Evolutionary conservation across 2,113 vertebrate genomes (phyloP), one percentile per base, ranked within the genome.

Genomic region (Cromileptes altivelis): DNA sequence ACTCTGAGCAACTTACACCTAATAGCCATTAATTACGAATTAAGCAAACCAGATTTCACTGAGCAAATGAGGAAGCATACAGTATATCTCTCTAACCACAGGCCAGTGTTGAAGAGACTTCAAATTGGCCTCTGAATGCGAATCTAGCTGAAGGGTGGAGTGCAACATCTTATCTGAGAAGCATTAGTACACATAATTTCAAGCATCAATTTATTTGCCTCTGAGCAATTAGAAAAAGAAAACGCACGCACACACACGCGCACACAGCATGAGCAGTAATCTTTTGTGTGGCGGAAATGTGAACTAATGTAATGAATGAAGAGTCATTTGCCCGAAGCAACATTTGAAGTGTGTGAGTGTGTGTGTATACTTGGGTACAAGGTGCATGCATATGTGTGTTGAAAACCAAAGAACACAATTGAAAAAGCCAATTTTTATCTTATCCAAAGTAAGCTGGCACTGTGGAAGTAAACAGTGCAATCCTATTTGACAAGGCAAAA

Each of bases 271-370:
- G 45, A 57, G 62, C 85, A 89, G 90, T 91, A 89, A 90, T 93
- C 87, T 93, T 91, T 83, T 89, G 84, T 93, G 88, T 91, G 85
- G 70, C 64, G 21, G 88, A 91, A 90, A 92, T 92, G 78, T 92
- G 85, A 94, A 89, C 91, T 91, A 93, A 94, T 92, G 87, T 92
- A 90, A 92, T 93, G 85, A 93, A 94, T 93, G 67, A 88, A 88
- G 82, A 88, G 89, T 86, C 40, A 72, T 82, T 90, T 67, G 91
- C 93, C 92, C 33, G 53, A 79, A 95, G 92, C 90, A 55, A 91
- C 73, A 85, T 70, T 80, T 78, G 68, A 75, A 80, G 21, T 83
- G 71, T 70, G 63, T 70, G 62, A 61, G 27, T 58, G 53, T 27
- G 27, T 64, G 47, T 82, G 58, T 50, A 2, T 47, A 40, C 25